Evolutionary conservation across 2,113 vertebrate genomes (phyloP), one percentile per base, ranked within the genome.

Genomic region (Triplophysa siluroides): DNA sequence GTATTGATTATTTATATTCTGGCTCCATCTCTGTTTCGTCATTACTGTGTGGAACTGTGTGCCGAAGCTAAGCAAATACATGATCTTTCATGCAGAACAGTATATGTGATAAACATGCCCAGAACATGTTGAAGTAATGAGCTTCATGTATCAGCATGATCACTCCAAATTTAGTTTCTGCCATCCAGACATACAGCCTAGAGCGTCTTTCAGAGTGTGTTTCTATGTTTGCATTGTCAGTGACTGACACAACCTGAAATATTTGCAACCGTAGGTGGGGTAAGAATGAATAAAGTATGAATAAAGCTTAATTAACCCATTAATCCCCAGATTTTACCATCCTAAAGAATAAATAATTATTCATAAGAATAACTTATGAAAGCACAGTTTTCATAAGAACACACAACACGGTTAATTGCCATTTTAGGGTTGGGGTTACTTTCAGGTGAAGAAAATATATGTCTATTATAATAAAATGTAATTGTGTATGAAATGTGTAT

Each of bases 91-190:
- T 26, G 83, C 58, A 78, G 58, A 78, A 75, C 41, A 75, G 23
- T 56, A 11, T 8, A 63, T 70, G 78, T 82, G 81, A 78, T 47
- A 78, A 84, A 78, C 79, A 70, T 76, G 58, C n/a, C 76, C 76
- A 70, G 68, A 81, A 78, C 58, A 79, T 81, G 79, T 76, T 84
- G 79, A 81, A 64, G 56, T 84, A 71, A 69, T 68, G 61, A 81
- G 81, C 65, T 80, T 23, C 8, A 4, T 26, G 38, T 19, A 65
- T 50, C 56, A 47, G 78, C 78, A 72, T 63, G 73, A 80, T 76
- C 71, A 61, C 18, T 78, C 79, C 70, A 76, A 65, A 78, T 70
- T 78, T 65, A 81, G 64, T 64, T 74, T 38, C 68, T 65, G 66
- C 76, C 60, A 62, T 63, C 41, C 83, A 78, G 61, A 58, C 52